Evolutionary conservation across 64 coral and sea anemone species (phyloP).

Genomic region (Dendronephthya gigantea): DNA sequence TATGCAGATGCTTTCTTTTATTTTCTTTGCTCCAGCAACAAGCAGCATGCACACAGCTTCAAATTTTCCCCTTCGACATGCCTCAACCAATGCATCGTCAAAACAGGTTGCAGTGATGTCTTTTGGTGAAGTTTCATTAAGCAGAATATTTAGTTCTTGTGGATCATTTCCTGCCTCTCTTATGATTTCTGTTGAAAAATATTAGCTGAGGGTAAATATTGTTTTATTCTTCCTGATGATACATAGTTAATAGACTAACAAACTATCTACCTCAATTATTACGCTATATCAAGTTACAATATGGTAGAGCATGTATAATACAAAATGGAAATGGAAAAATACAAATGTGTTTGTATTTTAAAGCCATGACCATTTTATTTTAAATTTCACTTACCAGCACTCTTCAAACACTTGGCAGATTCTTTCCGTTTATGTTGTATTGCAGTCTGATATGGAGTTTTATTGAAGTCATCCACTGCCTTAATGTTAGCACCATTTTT

Average conservation of each 20-base stretch:
- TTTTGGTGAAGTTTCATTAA: conserved; percentile 17
- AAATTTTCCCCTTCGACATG: not conserved
- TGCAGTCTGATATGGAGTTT: conserved; percentile 84
- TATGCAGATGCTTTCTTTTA: not conserved
- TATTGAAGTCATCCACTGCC: conserved; percentile 69
- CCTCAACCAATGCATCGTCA: not conserved
- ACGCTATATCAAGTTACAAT: too few species aligned
- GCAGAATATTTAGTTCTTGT: conserved; percentile 36
- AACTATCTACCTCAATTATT: too few species aligned
- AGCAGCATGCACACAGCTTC: not conserved
- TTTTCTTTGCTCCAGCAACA: not conserved
- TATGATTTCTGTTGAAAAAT: conserved; percentile 55
- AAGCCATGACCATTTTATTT: not conserved
- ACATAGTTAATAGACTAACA: too few species aligned
- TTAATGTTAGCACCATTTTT: conserved; percentile 62
- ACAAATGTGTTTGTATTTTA: too few species aligned
- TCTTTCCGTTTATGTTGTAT: conserved; percentile 46
- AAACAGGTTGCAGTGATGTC: not conserved
- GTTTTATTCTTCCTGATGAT: too few species aligned
- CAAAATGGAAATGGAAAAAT: too few species aligned
- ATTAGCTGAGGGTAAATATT: too few species aligned
- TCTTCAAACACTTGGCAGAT: conserved; percentile 61
- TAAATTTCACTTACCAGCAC: conserved; percentile 42
- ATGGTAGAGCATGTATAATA: too few species aligned
- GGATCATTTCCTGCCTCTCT: conserved; percentile 53